Evolutionary conservation across 2,888 invertebrate species (phyloP), one percentile per base, ranked within the genome.

Genomic region (Oxystoma pomonae): DNA sequence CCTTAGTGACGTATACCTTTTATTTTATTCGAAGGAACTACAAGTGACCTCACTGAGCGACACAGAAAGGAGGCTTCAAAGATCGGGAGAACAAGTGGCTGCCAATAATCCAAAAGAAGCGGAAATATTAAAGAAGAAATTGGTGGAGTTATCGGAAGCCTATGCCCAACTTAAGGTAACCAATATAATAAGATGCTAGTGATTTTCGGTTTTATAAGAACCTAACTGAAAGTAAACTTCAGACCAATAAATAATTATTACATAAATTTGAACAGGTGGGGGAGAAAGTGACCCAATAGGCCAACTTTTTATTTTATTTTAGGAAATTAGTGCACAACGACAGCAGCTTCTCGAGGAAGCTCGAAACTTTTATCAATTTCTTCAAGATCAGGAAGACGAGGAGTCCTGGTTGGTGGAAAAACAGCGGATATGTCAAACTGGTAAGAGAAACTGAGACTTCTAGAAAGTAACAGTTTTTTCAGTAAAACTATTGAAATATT

Each of bases 351-450:
- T 99, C 16, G 96, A 98, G 78, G 96, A 97, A 74, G 95, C 96
- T 0, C 85, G 96, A 64, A 92, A 94, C 75, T 92, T 96, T 74
- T 97, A 92, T 82, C 96, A 97, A 81, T 97, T 98, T 81, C 82
- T 97, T 63, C 96, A 97, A 80, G 98, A 98, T 77, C 92, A 96
- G 72, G 98, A 98, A 73, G 98, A 98, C 74, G 98, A 98, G 80
- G 97, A 98, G 82, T 90, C 94, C 0, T 98, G 98, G 98, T 84
- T 98, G 61, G 88, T 92, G 0, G 98, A 99, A 76, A 96, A 96
- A 76, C 94, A 96, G 77, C 85, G 94, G 2, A 91, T 97, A 66
- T 96, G 97, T 77, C 91, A 92, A 75, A 90, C 96, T 0, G 93
- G n/a, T n/a, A n/a, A n/a, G 65, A 5, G n/a, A n/a, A n/a, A n/a